Evolutionary conservation across 2,888 invertebrate genomes (phyloP), one percentile per base, ranked within the genome.

Genomic region (Andrena dorsata): DNA sequence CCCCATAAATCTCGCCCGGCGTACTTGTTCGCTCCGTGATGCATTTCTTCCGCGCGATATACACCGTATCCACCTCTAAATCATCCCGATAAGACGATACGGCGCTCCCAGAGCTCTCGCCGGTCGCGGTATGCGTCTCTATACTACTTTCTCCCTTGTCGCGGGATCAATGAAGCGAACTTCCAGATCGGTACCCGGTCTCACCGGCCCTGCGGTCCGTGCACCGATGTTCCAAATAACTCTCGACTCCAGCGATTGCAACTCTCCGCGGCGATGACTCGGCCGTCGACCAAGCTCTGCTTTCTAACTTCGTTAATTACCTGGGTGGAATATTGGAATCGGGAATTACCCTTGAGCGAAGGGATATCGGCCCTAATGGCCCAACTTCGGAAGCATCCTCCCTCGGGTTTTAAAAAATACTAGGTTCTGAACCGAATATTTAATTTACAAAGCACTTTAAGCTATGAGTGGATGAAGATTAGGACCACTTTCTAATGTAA

Each of bases 21-120:
- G 72, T 82, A 82, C 72, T 66, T 69, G 71, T 53, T 51, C 76
- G 72, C 23, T 28, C 60, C 60, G 68, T 76, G 76, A 82, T 82
- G 76, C 76, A 76, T 82, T 75, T 82, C 82, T 82, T 82, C 82
- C 83, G 83, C 76, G 63, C 82, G 76, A 82, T 82, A 82, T 82
- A 76, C 76, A 76, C 69, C 58, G 75, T 71, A 82, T 82, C 63
- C 76, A 41, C 63, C 71, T 76, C 32, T 82, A 82, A 82, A 82
- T 82, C 82, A 82, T 82, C 68, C 49, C 68, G 82, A 81, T 82
- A 82, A 82, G 82, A 82, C 81, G 80, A 71, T 71, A 71, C 78
- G 20, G 13, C 56, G 71, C 16, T 26, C 51, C n/a, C 2, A 30
- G 20, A 51, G 23, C 2, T 20, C 26, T 13, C n/a, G 26, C 13